A percentile compares a stretch with the other conserved stretches of the same genome.
Conservation (phyloP, 2,113 vertebrate species). For the Maccullochella peelii region DNA sequence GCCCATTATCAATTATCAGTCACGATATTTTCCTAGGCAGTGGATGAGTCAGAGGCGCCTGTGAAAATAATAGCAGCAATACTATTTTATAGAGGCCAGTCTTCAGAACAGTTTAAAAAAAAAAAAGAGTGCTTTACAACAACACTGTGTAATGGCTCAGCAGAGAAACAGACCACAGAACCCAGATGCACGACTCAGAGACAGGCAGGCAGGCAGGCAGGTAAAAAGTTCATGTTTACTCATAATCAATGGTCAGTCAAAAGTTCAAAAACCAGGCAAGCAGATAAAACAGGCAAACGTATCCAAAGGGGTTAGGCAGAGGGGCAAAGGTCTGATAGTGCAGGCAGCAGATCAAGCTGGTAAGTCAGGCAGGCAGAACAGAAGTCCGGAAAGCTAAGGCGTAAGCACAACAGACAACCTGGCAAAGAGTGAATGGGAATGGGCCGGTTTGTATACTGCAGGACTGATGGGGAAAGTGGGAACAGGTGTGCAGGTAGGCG, state of each 20-base stretch:
- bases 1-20: constrained; percentile 24
- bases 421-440: too few relatives aligned
- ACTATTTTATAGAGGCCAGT: background rate
- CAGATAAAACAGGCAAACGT: background rate
- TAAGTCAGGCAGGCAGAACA: background rate
- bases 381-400: background rate
- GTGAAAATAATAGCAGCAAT: constrained; percentile 13
- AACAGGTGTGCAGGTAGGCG: background rate
- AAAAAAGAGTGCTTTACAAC: background rate
- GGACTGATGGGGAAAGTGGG: background rate
- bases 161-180: background rate
- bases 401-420: background rate
- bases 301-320: background rate
- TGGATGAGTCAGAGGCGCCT: constrained; percentile 20
- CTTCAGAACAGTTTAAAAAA: background rate
- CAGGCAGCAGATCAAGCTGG: background rate
- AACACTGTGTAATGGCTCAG: constrained; percentile 1
- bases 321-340: background rate
- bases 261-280: background rate
- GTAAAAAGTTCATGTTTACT: background rate
- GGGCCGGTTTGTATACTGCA: background rate
- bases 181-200: background rate
- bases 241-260: background rate
- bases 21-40: constrained; percentile 21
- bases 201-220: background rate